Conservation (phyloP, 2,888 invertebrate genomes). For the Leucophenga montana region DNA sequence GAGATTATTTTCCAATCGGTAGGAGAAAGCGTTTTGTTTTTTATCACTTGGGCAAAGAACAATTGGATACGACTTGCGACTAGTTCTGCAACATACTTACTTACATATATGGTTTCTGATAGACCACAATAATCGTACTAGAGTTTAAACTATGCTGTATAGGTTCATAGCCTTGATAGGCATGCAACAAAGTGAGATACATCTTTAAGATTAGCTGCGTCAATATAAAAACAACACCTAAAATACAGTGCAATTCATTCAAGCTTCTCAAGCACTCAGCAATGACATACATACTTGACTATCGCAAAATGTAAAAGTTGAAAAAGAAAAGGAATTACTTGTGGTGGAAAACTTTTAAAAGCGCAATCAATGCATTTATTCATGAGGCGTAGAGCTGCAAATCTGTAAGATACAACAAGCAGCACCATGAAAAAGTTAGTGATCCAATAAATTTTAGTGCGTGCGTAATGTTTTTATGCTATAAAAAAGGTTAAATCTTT, state of each 20-base stretch:
- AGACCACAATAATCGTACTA: too few species aligned
- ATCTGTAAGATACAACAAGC: background rate
- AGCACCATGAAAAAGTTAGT: too few species aligned
- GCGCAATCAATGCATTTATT: background rate
- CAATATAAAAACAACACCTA: too few species aligned
- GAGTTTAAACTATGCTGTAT: too few species aligned
- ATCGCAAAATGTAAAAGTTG: slow-evolving; percentile 23
- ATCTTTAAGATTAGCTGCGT: too few species aligned
- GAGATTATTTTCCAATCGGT: background rate
- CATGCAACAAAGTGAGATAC: too few species aligned
- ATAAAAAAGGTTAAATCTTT: slow-evolving; percentile 53
- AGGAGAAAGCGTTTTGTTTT: background rate
- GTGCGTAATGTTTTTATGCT: slow-evolving; percentile 59
- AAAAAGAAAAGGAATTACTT: slow-evolving; percentile 1
- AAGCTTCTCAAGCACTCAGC: background rate
- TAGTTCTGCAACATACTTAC: too few species aligned
- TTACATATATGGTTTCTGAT: too few species aligned
- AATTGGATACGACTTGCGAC: too few species aligned
- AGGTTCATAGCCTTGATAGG: too few species aligned
- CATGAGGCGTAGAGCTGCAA: background rate
- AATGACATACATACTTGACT: slow-evolving; percentile 34
- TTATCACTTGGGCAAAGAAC: background rate
- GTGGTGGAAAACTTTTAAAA: background rate
- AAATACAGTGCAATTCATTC: background rate
- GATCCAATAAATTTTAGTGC: too few species aligned